Conservation (phyloP, 2,113 vertebrate genomes). For the Gallinago paraguaiae region DNA sequence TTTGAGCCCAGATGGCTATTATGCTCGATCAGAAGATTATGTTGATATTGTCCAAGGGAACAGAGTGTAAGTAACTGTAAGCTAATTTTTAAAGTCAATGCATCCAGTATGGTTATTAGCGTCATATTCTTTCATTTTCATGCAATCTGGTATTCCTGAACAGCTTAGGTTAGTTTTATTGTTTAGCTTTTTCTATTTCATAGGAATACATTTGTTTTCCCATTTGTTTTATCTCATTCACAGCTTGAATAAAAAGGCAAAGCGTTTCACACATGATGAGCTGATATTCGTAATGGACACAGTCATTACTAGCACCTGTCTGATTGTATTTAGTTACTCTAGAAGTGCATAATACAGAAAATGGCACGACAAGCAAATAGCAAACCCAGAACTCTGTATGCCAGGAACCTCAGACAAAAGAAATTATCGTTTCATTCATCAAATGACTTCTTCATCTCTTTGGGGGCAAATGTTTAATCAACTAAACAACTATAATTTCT, state of each 20-base stretch:
- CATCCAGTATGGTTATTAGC: not conserved
- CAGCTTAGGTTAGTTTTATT: not conserved
- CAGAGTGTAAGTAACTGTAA: constrained; percentile 85
- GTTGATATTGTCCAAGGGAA: constrained; percentile 95
- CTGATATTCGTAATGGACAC: not conserved
- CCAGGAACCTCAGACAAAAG: not conserved
- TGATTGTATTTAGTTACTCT: not conserved
- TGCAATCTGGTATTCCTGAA: not conserved
- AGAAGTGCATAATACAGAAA: not conserved
- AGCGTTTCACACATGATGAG: rapidly evolving
- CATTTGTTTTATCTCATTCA: not conserved
- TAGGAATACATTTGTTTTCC: not conserved
- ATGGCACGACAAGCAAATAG: not conserved
- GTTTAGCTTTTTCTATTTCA: not conserved
- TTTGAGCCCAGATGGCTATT: constrained; percentile 93
- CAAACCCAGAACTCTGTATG: not conserved
- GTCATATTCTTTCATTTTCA: not conserved
- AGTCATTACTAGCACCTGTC: not conserved
- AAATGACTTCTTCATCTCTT: not conserved
- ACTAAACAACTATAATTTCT: not conserved
- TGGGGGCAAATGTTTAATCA: not conserved
- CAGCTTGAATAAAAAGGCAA: not conserved
- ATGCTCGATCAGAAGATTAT: constrained; percentile 96
- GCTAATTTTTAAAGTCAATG: not conserved
- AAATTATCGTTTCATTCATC: not conserved